These are phyloP conservation scores for Xiphophorus couchianus DNA, from an alignment of 2,113 vertebrate species.

Conservation along the genomic window DNA sequence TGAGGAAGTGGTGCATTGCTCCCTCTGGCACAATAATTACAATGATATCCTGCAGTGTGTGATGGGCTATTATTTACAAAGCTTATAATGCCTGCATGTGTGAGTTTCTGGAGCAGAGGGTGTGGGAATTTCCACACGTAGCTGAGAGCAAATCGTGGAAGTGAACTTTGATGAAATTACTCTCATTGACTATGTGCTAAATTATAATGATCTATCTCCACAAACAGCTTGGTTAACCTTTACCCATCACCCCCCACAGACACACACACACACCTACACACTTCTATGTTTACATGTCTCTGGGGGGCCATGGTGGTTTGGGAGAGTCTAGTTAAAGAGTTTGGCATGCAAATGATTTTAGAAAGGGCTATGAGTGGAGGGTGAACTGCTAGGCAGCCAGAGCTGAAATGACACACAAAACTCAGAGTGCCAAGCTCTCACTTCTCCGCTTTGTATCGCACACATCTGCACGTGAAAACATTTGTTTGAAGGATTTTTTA, in stretches of 20 bases:
- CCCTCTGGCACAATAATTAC: not conserved
- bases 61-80: slow-evolving; percentile 14
- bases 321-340: slow-evolving; percentile 59
- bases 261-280: slow-evolving; percentile 12
- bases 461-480: slow-evolving; percentile 43
- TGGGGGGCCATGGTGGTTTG: slow-evolving; percentile 25
- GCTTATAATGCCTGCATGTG: not conserved
- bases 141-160: slow-evolving; percentile 10
- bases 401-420: slow-evolving; percentile 49
- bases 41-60: not conserved
- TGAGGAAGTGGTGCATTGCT: slow-evolving; percentile 9
- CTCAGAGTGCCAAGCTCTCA: slow-evolving; percentile 37
- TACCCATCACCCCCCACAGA: not conserved
- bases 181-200: slow-evolving; percentile 10
- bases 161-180: slow-evolving; percentile 11
- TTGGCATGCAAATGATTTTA: slow-evolving; percentile 55
- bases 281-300: slow-evolving; percentile 55
- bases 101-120: slow-evolving; percentile 6
- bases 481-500: not conserved
- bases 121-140: slow-evolving; percentile 50
- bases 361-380: slow-evolving; percentile 58
- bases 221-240: slow-evolving; percentile 3
- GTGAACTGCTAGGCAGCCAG: slow-evolving; percentile 60
- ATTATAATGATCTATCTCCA: not conserved
- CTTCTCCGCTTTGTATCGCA: slow-evolving; percentile 34